Percentiles rank a stretch among this genome's conserved stretches.
phyloP scores from a whole-genome alignment of 1,140 invertebrate species.

The Myzus persicae region DNA sequence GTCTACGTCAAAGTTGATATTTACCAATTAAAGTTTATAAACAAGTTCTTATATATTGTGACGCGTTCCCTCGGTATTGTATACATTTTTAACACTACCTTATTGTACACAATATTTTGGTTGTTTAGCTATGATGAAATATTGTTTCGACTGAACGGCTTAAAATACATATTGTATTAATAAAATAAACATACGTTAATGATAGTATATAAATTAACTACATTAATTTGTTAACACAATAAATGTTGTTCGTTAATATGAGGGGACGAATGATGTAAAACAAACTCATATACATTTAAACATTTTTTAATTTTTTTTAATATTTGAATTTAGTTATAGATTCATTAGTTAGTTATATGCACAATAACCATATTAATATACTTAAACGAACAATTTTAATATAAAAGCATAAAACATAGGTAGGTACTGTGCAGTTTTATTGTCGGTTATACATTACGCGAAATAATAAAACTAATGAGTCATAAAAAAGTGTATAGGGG shows the following conservation, averaged over 20 bases:
- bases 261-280: neutral
- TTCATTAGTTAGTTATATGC: neutral
- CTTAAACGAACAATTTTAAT: neutral
- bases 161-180: neutral
- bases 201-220: neutral
- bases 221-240: neutral
- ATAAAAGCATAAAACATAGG: neutral
- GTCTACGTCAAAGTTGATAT: neutral
- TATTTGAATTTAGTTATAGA: neutral
- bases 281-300: no score
- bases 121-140: neutral
- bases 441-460: neutral
- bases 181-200: neutral
- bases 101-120: neutral
- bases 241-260: neutral
- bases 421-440: neutral
- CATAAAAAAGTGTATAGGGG: neutral
- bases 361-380: neutral
- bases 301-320: neutral
- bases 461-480: neutral
- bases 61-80: neutral
- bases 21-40: slow-evolving; percentile 20
- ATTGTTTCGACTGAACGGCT: neutral
- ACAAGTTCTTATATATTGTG: neutral
- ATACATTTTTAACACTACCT: neutral